phyloP scores from a whole-genome alignment of 2,797 vertebrate genomes.

The Alectoris magna region DNA sequence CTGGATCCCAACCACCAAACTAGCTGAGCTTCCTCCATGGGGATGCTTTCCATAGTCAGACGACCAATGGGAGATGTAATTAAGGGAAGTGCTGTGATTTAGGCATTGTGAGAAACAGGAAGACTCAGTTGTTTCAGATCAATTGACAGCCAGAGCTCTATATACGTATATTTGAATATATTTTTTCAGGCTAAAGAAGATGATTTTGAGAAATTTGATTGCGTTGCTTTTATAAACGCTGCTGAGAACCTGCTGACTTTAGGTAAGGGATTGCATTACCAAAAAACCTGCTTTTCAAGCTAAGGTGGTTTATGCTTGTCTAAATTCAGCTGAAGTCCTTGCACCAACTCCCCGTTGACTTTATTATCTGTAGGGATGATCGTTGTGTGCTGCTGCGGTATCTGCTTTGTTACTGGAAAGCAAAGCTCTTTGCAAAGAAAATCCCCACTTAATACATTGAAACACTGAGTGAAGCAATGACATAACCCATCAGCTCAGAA shows the following conservation, averaged over 20 bases:
- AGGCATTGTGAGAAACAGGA: not conserved
- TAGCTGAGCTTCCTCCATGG: not conserved
- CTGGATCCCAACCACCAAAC: not conserved
- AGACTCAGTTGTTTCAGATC: not conserved
- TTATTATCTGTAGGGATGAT: not conserved
- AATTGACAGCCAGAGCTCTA: not conserved
- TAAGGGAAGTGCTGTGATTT: not conserved
- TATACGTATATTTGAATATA: not conserved
- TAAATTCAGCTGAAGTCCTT: not conserved
- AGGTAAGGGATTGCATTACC: conserved; percentile 56
- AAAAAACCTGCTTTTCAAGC: not conserved
- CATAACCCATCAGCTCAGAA: not conserved
- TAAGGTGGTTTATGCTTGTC: not conserved
- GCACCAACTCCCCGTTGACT: not conserved
- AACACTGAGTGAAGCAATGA: not conserved
- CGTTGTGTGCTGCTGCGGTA: not conserved
- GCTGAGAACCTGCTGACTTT: conserved; percentile 76
- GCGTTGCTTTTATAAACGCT: conserved; percentile 76
- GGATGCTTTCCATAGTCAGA: not conserved
- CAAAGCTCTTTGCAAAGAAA: not conserved
- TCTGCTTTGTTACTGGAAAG: not conserved
- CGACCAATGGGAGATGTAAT: not conserved
- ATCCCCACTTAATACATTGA: not conserved
- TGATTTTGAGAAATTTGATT: conserved; percentile 74
- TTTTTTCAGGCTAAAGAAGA: conserved; percentile 74